Evolutionary conservation across 1,140 invertebrate genomes (phyloP), one percentile per base, ranked within the genome.

Genomic region (Drosophila ironensis): DNA sequence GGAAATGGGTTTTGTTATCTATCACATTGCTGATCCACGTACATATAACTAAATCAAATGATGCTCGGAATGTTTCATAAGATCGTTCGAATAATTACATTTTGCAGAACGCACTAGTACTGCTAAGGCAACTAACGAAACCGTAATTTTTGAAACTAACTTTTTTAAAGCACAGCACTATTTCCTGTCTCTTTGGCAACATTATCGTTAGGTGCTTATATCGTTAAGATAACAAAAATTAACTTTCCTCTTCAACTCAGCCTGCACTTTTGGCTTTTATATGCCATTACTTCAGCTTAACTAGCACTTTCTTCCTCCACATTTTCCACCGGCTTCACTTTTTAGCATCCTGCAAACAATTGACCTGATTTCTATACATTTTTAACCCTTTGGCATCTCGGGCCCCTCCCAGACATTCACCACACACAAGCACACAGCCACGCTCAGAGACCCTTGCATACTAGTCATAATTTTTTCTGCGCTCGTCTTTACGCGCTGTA

Each of bases 301-400:
- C 52, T 56, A 80, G 70, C 70, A 56, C 54, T 64, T 72, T 56
- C 70, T 57, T 46, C 54, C 60, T 50, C 28, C 42, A 42, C 46
- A 53, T 71, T 61, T 57, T 66, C 56, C 47, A 70, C 12, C 72
- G 35, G 52, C 69, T 80, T 73, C 50, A 46, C 69, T 68, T 56
- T 72, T 63, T 60, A 68, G 51, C 53, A 63, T 74, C 64, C 70
- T 71, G 81, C 71, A 30, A 77, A 86, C 80, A 86, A 84, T 86
- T 84, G 80, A 84, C 78, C 78, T 84, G 80, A 84, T 84, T 84
- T 73, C 37, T 63, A 41, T 51, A 80, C 60, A 54, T 82, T 78
- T 53, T 72, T 80, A 86, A 86, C 80, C 80, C 80, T 86, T 84
- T 74, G 80, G 74, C 69, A 67, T 45, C 11, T 12, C 17, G n/a